Evolutionary conservation across 2,888 invertebrate species (phyloP).

Genomic region (Mythimna loreyi): DNA sequence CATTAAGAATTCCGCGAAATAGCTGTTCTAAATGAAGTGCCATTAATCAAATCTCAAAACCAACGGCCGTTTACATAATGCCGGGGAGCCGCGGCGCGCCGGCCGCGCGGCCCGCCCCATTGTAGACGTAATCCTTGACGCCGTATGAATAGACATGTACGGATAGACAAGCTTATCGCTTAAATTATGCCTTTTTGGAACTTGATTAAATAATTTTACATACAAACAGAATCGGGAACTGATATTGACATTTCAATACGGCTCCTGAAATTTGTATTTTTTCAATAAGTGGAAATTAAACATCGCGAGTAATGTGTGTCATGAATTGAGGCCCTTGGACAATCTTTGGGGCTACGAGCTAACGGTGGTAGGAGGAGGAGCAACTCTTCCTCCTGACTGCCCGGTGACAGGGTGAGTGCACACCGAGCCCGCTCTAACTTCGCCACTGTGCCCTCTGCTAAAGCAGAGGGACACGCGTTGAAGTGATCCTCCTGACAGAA

Average conservation of each 20-base stretch:
- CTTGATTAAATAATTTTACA: constrained; percentile 27
- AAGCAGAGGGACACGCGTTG: too few species aligned
- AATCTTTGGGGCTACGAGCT: too few species aligned
- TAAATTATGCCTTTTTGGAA: constrained; percentile 27
- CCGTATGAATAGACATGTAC: constrained; percentile 46
- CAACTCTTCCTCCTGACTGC: too few species aligned
- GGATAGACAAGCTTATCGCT: constrained; percentile 15
- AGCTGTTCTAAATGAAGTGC: constrained; percentile 71
- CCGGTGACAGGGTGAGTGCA: too few species aligned
- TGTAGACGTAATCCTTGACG: constrained; percentile 51
- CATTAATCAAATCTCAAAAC: constrained; percentile 80
- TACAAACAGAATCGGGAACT: constrained; percentile 2
- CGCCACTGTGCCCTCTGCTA: too few species aligned
- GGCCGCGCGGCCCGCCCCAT: constrained; percentile 61
- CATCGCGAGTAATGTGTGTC: constrained; percentile 48
- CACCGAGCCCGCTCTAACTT: too few species aligned
- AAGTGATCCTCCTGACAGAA: too few species aligned
- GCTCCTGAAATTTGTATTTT: not conserved
- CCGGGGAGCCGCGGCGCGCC: constrained; percentile 65
- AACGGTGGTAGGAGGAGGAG: too few species aligned
- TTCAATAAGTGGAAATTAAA: constrained; percentile 20
- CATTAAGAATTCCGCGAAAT: constrained; percentile 68
- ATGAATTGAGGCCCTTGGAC: too few species aligned
- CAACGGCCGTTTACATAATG: constrained; percentile 74
- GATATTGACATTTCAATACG: constrained; percentile 6